These are phyloP conservation scores for Apodemus sylvaticus DNA, from an alignment of 2,113 vertebrate species.

Conservation along the genomic window DNA sequence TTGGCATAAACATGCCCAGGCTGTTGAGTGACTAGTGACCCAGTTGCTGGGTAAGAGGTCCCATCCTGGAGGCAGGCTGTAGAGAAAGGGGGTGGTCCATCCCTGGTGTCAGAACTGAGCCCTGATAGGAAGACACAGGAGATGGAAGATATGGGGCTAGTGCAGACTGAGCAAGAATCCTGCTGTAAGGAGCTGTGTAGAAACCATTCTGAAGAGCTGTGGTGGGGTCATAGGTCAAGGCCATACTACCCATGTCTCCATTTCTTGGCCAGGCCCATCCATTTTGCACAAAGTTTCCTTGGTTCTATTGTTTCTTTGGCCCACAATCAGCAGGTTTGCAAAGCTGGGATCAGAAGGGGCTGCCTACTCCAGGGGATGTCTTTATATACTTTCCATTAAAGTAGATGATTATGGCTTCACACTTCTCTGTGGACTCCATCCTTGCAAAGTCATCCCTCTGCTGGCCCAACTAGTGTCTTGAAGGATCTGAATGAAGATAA, in stretches of 20 bases:
- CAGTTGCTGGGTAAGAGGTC: no score
- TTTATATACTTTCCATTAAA: conserved; percentile 97
- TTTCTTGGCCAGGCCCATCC: conserved; percentile 93
- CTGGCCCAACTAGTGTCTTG: no score
- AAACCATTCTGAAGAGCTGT: conserved; percentile 95
- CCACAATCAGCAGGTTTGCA: conserved; percentile 97
- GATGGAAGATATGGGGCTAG: conserved; percentile 93
- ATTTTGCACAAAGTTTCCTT: conserved; percentile 93
- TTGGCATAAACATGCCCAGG: no score
- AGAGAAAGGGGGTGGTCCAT: no score
- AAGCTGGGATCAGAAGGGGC: conserved; percentile 93
- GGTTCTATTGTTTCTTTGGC: conserved; percentile 95
- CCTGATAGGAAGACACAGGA: conserved; percentile 94
- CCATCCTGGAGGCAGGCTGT: no score
- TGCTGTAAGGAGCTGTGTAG: conserved; percentile 92
- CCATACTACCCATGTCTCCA: conserved; percentile 91
- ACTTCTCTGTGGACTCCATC: conserved; percentile 97
- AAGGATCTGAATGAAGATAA: no score
- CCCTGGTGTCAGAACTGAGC: no score
- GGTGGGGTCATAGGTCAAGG: conserved; percentile 93
- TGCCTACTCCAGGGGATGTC: conserved; percentile 91
- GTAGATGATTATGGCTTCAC: conserved; percentile 94
- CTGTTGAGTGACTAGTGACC: no score
- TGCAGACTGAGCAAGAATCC: conserved; percentile 92
- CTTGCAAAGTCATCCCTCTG: conserved; percentile 71